phyloP scores from a whole-genome alignment of 2,797 vertebrate species.

The Sternotherus odoratus region DNA sequence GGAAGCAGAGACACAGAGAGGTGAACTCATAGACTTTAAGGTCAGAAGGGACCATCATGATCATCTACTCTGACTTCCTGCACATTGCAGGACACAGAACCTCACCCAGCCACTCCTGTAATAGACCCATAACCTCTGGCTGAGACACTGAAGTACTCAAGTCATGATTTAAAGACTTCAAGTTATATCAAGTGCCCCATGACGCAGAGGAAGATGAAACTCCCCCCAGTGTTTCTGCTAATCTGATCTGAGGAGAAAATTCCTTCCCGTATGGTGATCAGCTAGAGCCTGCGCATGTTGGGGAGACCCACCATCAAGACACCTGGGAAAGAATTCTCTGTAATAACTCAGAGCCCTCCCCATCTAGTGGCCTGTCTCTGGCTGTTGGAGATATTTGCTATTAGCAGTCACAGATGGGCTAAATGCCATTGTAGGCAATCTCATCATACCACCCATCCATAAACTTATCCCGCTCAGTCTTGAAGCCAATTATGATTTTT shows the following conservation, averaged over 20 bases:
- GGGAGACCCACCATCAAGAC: not conserved
- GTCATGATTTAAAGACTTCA: not conserved
- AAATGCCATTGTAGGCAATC: not conserved
- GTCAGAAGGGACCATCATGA: not conserved
- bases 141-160: not conserved
- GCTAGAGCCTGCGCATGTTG: not conserved
- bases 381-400: not conserved
- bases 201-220: not conserved
- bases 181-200: not conserved
- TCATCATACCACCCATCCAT: not conserved
- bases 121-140: not conserved
- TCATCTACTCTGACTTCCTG: not conserved
- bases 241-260: not conserved
- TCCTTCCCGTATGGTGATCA: not conserved
- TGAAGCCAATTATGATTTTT: not conserved
- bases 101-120: not conserved
- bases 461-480: not conserved
- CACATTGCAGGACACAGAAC: not conserved
- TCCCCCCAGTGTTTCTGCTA: not conserved
- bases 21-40: not conserved
- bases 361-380: not conserved
- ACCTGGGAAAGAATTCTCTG: not conserved
- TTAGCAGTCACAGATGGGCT: not conserved
- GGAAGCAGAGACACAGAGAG: fast-evolving
- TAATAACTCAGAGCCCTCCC: not conserved